Base-by-base conservation (phyloP, 2,113 vertebrate genomes). In the Megaceryle torquata region DNA sequence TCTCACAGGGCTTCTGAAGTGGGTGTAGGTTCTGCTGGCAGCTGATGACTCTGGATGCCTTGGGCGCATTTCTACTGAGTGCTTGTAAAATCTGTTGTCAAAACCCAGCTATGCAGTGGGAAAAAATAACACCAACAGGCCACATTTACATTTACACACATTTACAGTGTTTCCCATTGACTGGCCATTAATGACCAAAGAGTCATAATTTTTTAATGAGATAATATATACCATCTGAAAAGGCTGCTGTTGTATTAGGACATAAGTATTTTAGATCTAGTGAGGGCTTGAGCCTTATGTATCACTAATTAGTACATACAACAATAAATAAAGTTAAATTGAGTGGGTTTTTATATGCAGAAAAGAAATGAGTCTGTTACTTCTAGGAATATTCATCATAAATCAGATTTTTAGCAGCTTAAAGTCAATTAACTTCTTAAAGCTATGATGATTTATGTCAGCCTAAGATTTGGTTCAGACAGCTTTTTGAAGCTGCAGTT, bases 361-460 rank as follows among this genome's bases (percentile, higher is more conserved):
- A 64, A 91, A 86, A 70, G 19, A 78, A 88, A 46, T 25, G 19
- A 83, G 50, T 67, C n/a, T 90, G 21, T 64, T 87, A 71, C 10
- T 65, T 86, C 57, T 80, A n/a, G 35, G 56, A 86, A 91, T 70
- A 95, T 43, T 93, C 6, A 81, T 50, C 46, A 83, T 86, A 86
- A 89, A 72, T 83, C 35, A 56, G 37, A 75, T 64, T 93, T 83
- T 93, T 78, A 74, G 69, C 81, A 90, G 54, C 51, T 81, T 88
- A 53, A 83, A 88, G 82, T 93, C 29, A 89, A 63, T 95, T 90
- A 88, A 77, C 22, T 82, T 89, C 44, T 94, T 88, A 81, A 88
- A 88, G 75, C 51, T 59, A 4, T 65, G 11, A 60, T 72, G 70
- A 56, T 51, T 93, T 91, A 39, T 1, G 7, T 79, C 46, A 90